These are phyloP conservation scores for Panorpa germanica DNA, from an alignment of 2,888 invertebrate species.

Conservation along the genomic window DNA sequence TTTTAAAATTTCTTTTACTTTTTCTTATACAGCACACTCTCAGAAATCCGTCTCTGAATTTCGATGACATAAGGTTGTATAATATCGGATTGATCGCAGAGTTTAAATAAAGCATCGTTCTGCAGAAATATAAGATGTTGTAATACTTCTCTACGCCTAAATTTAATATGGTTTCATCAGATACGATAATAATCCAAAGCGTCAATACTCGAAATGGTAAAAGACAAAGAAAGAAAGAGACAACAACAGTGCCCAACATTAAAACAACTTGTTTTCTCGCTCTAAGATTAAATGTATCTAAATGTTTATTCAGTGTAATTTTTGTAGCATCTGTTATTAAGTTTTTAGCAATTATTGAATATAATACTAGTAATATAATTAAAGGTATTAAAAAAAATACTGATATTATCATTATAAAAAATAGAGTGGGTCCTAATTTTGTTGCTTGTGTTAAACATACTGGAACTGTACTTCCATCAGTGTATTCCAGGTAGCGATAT, in stretches of 20 bases:
- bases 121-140: slow-evolving; percentile 62
- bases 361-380: slow-evolving; percentile 57
- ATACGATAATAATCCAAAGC: slow-evolving; percentile 62
- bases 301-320: slow-evolving; percentile 49
- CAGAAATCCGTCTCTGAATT: slow-evolving; percentile 66
- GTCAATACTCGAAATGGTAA: slow-evolving; percentile 72
- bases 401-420: slow-evolving; percentile 60
- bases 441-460: slow-evolving; percentile 66
- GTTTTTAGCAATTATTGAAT: slow-evolving; percentile 67
- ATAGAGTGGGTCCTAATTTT: slow-evolving; percentile 54
- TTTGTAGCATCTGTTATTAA: slow-evolving; percentile 51
- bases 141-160: slow-evolving; percentile 65
- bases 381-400: slow-evolving; percentile 69
- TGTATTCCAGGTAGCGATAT: slow-evolving; percentile 44
- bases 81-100: slow-evolving; percentile 81
- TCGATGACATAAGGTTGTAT: slow-evolving; percentile 85
- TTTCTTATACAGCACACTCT: slow-evolving; percentile 40
- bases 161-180: slow-evolving; percentile 43
- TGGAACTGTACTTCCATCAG: slow-evolving; percentile 48
- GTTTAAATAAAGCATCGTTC: slow-evolving; percentile 76
- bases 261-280: slow-evolving; percentile 68
- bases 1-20: slow-evolving; percentile 26
- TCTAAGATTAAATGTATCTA: slow-evolving; percentile 47
- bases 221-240: slow-evolving; percentile 75
- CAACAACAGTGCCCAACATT: slow-evolving; percentile 72